phyloP scores from a whole-genome alignment of 2,113 vertebrate species.

The Budorcas taxicolor region DNA sequence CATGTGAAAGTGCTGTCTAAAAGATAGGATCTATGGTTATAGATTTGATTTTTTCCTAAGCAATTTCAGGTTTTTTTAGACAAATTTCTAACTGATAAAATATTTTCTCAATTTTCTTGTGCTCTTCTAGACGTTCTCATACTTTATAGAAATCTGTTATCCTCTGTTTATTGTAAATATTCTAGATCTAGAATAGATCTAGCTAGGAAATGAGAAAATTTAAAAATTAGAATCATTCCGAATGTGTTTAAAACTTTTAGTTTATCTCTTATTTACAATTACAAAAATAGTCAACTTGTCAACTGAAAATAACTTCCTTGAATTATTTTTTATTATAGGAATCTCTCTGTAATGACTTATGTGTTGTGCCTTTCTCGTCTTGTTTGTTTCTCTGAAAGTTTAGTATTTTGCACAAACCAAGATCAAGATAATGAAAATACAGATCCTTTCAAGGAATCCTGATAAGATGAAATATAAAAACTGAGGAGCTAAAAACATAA shows the following conservation, averaged over 20 bases:
- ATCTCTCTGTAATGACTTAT: neutral
- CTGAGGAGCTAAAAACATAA: neutral
- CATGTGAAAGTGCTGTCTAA: neutral
- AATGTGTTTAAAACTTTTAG: neutral
- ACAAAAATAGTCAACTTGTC: neutral
- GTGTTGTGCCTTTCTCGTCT: neutral
- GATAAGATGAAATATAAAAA: neutral
- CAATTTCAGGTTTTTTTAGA: neutral
- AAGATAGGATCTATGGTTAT: neutral
- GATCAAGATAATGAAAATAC: neutral
- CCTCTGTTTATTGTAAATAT: neutral
- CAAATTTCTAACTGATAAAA: neutral
- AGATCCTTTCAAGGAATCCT: neutral
- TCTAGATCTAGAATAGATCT: neutral
- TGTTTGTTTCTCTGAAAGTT: constrained; percentile 1
- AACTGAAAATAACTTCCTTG: neutral
- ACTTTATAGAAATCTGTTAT: neutral
- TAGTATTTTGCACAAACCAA: neutral
- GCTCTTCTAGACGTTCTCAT: neutral
- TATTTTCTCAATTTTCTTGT: neutral
- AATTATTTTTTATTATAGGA: neutral
- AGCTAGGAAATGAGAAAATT: neutral
- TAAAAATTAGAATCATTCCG: neutral
- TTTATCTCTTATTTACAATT: neutral
- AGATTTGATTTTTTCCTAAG: neutral